Evolutionary conservation across 2,113 vertebrate species (phyloP), one percentile per base, ranked within the genome.

Genomic region (Callospermophilus lateralis): DNA sequence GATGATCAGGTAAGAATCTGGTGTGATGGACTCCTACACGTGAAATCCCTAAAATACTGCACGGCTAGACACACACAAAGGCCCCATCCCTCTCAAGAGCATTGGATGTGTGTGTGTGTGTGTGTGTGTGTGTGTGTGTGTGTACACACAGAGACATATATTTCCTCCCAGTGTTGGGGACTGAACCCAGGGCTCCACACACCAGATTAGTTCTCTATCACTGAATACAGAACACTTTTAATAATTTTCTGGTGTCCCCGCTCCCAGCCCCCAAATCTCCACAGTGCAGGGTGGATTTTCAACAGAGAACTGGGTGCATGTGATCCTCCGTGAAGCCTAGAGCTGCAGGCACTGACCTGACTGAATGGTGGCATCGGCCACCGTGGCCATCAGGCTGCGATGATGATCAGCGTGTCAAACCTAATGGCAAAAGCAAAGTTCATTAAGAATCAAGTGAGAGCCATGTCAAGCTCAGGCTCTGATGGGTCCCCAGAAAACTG

Each of bases 331-430:
- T 19, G n/a, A 74, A 34, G 68, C 65, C 4, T 4, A 12, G 28
- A 32, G 58, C 30, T 8, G 1, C 17, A 1, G 53, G 68, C 89
- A 96, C 99, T 98, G 98, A 99, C 99, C 98, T 90, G 99, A 99
- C 61, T 98, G 98, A 81, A 99, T 72, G 48, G 98, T 97, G 11
- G 99, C 95, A 93, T 99, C 99, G 95, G 99, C 92, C 96, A 99
- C 97, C 0, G 99, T 99, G 89, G 99, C 99, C 94, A 99, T 94
- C 92, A 99, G 98, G 99, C 99, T 87, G 99, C 98, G 26, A 99
- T 37, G 81, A 99, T 98, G 97, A 99, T 99, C 97, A 99, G 97
- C 0, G 98, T 99, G 97, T 99, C 99, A 98, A 99, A 99, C 99
- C 99, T 99, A 98, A 89, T 34, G 51, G 0, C 83, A 93, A 97